Base-by-base conservation (phyloP, 2,113 vertebrate genomes). In the Carassius carassius region DNA sequence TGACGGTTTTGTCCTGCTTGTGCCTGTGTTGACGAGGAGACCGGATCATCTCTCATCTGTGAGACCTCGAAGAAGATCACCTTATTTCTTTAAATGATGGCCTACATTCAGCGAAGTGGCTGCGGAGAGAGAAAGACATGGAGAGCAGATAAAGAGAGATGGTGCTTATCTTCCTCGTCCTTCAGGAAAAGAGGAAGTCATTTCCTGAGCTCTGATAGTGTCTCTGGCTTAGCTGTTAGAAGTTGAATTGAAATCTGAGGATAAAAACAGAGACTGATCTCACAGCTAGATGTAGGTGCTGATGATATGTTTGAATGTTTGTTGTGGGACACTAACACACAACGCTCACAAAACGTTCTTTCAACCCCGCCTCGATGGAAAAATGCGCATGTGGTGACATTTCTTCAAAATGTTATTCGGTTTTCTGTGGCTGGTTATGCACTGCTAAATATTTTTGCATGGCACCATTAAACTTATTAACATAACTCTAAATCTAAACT, bases 61-160 rank as follows among this genome's bases (percentile, higher is more conserved):
- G 49, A 84, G 76, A 76, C 47, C 90, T 86, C 51, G 78, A 88
- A 58, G 88, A 90, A 92, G 93, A 92, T 83, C 90, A 90, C 91
- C 79, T 87, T 35, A 14, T 77, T 84, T 91, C 89, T 81, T 88
- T 90, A 89, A 90, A 89, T 91, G 63, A 84, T 90, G 85, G 58
- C 49, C 85, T 87, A 90, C 89, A 87, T 92, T 90, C 91, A 92
- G 92, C 92, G 92, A 92, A 91, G 89, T 82, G 88, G 87, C 84
- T 87, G 89, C 83, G 85, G 86, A 90, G 76, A 89, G 23, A 88
- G 73, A 86, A 85, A 17, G 78, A 75, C 70, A 56, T 88, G n/a
- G 87, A 78, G 83, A 84, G 13, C 75, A 78, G 76, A 62, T 83
- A 5, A 82, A 44, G 84, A 75, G 82, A 82, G 89, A 76, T 37